phyloP scores from a whole-genome alignment of 92 coral and sea anemone species.

The Siderastrea siderea region DNA sequence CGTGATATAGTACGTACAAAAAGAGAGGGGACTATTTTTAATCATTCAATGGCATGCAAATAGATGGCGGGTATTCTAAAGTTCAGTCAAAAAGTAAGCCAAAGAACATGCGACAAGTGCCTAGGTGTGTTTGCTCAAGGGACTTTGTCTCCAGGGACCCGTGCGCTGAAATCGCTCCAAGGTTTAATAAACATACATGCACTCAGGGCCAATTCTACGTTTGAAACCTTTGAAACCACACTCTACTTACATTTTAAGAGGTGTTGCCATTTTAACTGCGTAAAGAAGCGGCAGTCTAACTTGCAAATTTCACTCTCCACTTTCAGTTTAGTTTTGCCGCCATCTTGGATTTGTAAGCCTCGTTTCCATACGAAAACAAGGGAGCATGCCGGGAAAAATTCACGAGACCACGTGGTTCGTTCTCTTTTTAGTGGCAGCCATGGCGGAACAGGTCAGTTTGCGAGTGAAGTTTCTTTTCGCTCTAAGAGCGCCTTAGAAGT shows the following conservation, averaged over 20 bases:
- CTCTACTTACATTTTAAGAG: slow-evolving; percentile 59
- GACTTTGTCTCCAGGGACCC: no score
- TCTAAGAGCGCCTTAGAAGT: not conserved
- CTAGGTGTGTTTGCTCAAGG: no score
- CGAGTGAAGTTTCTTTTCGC: not conserved
- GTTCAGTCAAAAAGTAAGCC: no score
- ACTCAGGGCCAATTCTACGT: no score
- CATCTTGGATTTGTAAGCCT: slow-evolving; percentile 77
- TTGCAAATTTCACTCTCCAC: not conserved
- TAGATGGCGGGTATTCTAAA: no score
- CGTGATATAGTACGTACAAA: no score
- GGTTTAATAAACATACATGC: no score
- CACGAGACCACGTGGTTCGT: slow-evolving; percentile 91
- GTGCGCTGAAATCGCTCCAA: no score
- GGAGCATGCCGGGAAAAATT: slow-evolving; percentile 80
- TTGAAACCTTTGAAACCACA: no score
- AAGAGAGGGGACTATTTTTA: no score
- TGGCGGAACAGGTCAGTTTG: slow-evolving; percentile 96
- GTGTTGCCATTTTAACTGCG: slow-evolving; percentile 1
- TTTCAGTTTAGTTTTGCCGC: slow-evolving; percentile 78
- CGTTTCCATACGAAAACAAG: slow-evolving; percentile 42
- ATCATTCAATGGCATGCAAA: no score
- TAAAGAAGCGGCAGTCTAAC: not conserved
- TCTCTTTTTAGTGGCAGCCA: slow-evolving; percentile 96
- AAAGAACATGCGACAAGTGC: no score